Conservation (phyloP, 2,797 vertebrate species). For the Discoglossus pictus region DNA sequence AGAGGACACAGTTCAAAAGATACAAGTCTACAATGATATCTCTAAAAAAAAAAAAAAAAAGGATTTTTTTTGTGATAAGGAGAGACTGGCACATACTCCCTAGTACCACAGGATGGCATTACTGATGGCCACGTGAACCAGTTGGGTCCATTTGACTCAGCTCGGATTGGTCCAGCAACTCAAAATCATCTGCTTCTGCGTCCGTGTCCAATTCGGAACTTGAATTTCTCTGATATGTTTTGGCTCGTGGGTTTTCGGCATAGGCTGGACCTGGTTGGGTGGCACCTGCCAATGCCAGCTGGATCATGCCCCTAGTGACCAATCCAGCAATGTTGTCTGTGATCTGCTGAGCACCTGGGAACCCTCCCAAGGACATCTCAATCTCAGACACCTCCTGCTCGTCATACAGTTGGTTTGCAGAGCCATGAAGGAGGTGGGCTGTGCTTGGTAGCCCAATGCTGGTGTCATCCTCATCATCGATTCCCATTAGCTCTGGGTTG, state of each 20-base stretch:
- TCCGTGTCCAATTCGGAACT: conserved; percentile 92
- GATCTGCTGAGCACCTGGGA: conserved; percentile 73
- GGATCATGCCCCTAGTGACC: conserved; percentile 90
- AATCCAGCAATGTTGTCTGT: conserved; percentile 80
- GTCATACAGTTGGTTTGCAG: conserved; percentile 70
- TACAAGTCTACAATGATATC: conserved; percentile 26
- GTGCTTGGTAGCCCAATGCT: conserved; percentile 92
- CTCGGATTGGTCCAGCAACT: conserved; percentile 96
- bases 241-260: conserved; percentile 65
- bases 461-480: conserved; percentile 91
- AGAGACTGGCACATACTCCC: conserved; percentile 7
- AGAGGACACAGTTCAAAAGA: conserved; percentile 27
- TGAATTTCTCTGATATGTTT: conserved; percentile 79
- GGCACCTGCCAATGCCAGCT: conserved; percentile 80
- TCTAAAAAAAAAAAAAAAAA: conserved; percentile 5
- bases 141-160: conserved; percentile 91
- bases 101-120: not conserved
- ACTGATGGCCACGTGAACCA: conserved; percentile 71
- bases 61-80: conserved; percentile 8
- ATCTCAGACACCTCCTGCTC: conserved; percentile 77
- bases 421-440: conserved; percentile 58
- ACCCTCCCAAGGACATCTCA: conserved; percentile 71
- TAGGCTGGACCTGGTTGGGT: conserved; percentile 66
- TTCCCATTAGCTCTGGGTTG: conserved; percentile 84
- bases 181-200: conserved; percentile 92